Evolutionary conservation across 2,888 invertebrate genomes (phyloP), one percentile per base, ranked within the genome.

Genomic region (Pimpla rufipes): DNA sequence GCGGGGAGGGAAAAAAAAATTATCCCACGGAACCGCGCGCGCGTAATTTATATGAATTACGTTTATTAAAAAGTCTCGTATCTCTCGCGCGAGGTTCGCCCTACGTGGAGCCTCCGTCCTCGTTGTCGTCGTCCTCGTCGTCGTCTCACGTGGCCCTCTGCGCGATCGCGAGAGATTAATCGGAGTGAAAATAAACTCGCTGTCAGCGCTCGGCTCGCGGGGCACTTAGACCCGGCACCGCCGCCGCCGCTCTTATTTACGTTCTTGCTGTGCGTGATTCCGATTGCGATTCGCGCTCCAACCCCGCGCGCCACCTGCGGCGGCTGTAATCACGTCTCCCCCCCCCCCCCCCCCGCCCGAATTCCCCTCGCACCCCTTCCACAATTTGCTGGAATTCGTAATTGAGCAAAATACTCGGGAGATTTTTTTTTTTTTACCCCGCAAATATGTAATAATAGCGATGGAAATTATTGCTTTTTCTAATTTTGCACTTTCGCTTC

Each of bases 181-280:
- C 68, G 68, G n/a, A 62, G 68, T 40, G 77, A 70, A 78, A 78
- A 78, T 77, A 77, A 77, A 77, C 68, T 78, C 42, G 68, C 59
- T 70, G 77, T 78, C 68, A 62, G 77, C 70, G 70, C 50, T 40
- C 29, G 16, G n/a, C 23, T 68, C 67, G 76, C 55, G 42, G 2
- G 55, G 7, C 55, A 47, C 47, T 67, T 74, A 35, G 13, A 59
- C 47, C 45, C 16, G n/a, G 23, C 42, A 35, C 50, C 35, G 37
- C 29, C 23, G 16, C 6, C 64, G 13, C 16, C 76, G 68, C 62
- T 70, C 62, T 78, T 78, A 78, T 78, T 62, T 78, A 70, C 68
- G 77, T 52, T 78, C 77, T 78, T 59, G 77, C 47, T 45, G 57
- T 62, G 77, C 77, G 77, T 78, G 77, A 78, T 77, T 77, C 47